Evolutionary conservation across 1,140 invertebrate genomes (phyloP).

Genomic region (Cotesia chilonis): DNA sequence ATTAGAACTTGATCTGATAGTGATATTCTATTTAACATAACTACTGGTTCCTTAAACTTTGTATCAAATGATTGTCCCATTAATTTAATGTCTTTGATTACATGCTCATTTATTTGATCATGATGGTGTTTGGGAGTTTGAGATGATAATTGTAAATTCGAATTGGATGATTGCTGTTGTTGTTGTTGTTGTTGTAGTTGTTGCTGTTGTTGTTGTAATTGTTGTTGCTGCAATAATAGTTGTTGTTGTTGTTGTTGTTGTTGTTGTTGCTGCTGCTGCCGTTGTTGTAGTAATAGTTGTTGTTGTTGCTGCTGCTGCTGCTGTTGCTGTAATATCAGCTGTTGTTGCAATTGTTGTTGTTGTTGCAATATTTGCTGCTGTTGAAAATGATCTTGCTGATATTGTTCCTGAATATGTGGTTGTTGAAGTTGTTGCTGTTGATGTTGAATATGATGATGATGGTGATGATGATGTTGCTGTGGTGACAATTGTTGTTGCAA

Average conservation of each 20-base stretch:
- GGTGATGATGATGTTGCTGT: background rate
- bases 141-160: conserved; percentile 14
- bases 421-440: conserved; percentile 31
- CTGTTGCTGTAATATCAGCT: background rate
- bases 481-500: background rate
- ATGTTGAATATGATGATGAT: background rate
- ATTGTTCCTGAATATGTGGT: conserved; percentile 10
- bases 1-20: conserved; percentile 71
- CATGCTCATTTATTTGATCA: conserved; percentile 52
- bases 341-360: conserved; percentile 20
- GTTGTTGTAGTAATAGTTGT: conserved; percentile 19
- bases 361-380: conserved; percentile 38
- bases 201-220: conserved; percentile 18
- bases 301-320: conserved; percentile 36
- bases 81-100: conserved; percentile 49
- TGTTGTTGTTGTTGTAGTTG: conserved; percentile 17
- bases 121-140: conserved; percentile 34
- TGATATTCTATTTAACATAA: conserved; percentile 71
- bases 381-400: conserved; percentile 5
- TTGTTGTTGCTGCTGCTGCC: conserved; percentile 29
- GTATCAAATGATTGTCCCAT: conserved; percentile 35
- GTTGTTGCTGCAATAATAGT: conserved; percentile 12
- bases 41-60: conserved; percentile 63
- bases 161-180: conserved; percentile 15
- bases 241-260: background rate